Evolutionary conservation across 2,888 invertebrate genomes (phyloP), one percentile per base, ranked within the genome.

Genomic region (Clepsis dumicolana): DNA sequence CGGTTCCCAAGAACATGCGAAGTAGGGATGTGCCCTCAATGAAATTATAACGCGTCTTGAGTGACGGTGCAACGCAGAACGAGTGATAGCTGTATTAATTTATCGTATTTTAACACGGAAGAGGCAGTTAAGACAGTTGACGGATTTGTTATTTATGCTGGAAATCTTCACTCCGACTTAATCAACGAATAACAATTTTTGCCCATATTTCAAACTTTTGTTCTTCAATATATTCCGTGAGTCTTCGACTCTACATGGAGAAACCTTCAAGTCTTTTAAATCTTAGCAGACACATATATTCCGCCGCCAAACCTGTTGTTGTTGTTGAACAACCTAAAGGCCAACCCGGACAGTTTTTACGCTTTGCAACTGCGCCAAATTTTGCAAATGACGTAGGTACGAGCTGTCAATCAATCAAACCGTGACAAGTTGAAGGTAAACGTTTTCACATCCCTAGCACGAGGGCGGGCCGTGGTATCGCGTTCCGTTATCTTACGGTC

Each of bases 401-500:
- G 54, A 21, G 32, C 62, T 24, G 62, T 50, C 67, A 57, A 38
- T 67, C 50, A 63, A 57, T 67, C 50, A 67, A 63, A 62, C 35
- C 12, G 27, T 59, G 41, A 41, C 59, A 59, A 59, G 59, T 41
- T 59, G 41, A 35, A 56, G 38, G 56, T 63, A 66, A 44, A 44
- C 44, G 25, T 50, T 48, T 25, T 44, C 52, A 52, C 63, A 50
- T 56, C 48, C 62, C 64, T 68, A 53, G 67, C 62, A 32, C 32
- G 48, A 63, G 63, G 68, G 67, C 67, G 63, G 38, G 41, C 62
- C 50, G 61, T 66, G 65, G 62, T 56, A 35, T 59, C 48, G 48
- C 63, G 64, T 50, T 41, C 68, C 68, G 68, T 68, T 68, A 68
- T 68, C 68, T 63, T 68, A 68, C 68, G 68, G 68, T 68, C 68